phyloP scores from a whole-genome alignment of 2,797 vertebrate species.

The Podarcis lilfordi region DNA sequence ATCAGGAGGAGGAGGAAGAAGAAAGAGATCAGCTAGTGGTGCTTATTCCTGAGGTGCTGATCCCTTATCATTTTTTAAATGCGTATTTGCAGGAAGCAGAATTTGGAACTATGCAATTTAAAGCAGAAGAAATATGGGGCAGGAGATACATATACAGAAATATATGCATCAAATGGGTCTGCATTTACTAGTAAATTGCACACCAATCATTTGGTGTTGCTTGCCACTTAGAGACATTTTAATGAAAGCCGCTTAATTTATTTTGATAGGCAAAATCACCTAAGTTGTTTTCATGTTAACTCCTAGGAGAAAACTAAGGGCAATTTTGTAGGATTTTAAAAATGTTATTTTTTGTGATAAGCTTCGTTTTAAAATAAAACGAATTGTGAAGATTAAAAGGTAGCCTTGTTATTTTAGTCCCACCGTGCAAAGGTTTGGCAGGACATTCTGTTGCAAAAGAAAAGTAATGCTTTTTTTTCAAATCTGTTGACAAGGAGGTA shows the following conservation, averaged over 20 bases:
- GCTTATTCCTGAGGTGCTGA: slow-evolving; percentile 51
- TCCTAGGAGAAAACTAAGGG: background rate
- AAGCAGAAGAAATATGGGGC: background rate
- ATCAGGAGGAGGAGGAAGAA: background rate
- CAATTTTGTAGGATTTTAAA: background rate
- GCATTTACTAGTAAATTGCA: background rate
- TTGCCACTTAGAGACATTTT: background rate
- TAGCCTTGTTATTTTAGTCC: background rate
- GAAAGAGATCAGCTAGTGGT: slow-evolving; percentile 17
- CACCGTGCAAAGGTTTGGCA: background rate
- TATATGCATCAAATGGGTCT: background rate
- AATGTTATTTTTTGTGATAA: background rate
- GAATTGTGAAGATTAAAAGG: background rate
- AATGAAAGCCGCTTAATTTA: background rate
- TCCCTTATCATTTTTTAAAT: background rate
- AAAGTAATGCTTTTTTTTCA: background rate
- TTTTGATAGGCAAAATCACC: background rate
- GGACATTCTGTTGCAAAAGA: no score
- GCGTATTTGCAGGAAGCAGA: background rate
- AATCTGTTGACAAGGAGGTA: background rate
- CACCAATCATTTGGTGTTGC: background rate
- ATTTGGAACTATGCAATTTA: background rate
- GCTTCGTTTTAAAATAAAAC: background rate
- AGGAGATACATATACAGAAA: background rate
- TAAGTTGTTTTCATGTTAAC: background rate